Percentiles rank a stretch among this genome's conserved stretches.
These are phyloP conservation scores for Acanthaster planci DNA, from an alignment of 35 echinoderm and acorn worm species.

Conservation along the genomic window DNA sequence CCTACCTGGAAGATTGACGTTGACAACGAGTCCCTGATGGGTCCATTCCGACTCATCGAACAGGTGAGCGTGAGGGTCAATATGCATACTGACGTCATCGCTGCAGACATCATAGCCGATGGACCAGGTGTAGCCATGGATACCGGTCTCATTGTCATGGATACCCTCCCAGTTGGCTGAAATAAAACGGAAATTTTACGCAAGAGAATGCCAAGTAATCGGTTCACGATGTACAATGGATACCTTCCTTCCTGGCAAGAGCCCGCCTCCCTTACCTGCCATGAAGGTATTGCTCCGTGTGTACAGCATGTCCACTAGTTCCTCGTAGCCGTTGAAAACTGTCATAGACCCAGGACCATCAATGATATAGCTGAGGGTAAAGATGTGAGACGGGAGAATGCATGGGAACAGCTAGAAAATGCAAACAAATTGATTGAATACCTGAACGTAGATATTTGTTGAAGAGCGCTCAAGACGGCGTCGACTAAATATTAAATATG, in stretches of 20 bases:
- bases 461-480: too few species aligned
- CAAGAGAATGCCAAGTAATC: too few species aligned
- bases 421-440: too few species aligned
- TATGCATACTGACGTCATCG: constrained; percentile 27
- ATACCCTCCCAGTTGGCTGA: constrained; percentile 69
- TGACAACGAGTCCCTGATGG: constrained; percentile 24
- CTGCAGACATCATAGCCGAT: constrained; percentile 17
- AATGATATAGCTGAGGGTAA: constrained; percentile 14
- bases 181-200: neutral
- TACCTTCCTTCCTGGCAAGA: too few species aligned
- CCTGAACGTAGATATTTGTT: too few species aligned
- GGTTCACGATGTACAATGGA: too few species aligned
- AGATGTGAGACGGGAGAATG: too few species aligned
- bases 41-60: constrained; percentile 59
- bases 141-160: constrained; percentile 60
- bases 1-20: constrained; percentile 43
- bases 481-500: too few species aligned
- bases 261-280: constrained; percentile 36
- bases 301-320: constrained; percentile 34
- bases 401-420: too few species aligned
- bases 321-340: constrained; percentile 53
- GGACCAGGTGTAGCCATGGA: constrained; percentile 59
- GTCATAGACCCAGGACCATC: constrained; percentile 51
- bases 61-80: constrained; percentile 53
- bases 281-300: constrained; percentile 46